Evolutionary conservation across 30 jellyfish, hydroid and myxozoan species (phyloP), one percentile per base, ranked within the genome.

Genomic region (Chironex yamaguchii): DNA sequence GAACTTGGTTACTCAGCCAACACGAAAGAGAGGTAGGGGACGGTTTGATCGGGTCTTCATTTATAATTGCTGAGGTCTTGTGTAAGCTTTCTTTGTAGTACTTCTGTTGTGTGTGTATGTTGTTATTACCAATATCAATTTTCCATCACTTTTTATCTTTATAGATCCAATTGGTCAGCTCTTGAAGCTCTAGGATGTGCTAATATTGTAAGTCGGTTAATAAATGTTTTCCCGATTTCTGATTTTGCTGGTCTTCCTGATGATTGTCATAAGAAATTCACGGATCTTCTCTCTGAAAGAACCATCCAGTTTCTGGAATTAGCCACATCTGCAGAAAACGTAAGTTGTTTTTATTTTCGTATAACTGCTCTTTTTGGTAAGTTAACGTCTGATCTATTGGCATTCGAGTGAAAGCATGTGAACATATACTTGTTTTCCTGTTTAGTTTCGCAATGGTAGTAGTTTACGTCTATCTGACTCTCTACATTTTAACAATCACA

Each of bases 151-250:
- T 64, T 49, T 9, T 36, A 28, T 50, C 23, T 20, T 34, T 67
- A 26, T 78, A 91, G 98, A 35, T 78, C 70, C 26, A 62, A 79
- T 11, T 93, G 98, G 98, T 71, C 89, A 29, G 35, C 95, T 29
- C 91, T 88, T 14, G 93, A 88, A 27, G 98, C 97, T 24, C 78
- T 89, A 63, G 97, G 98, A 20, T 76, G 69, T 62, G 92, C 98
- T 26, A 69, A 85, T 35, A 62, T 93, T 9, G 87, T 93, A 24
- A 81, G 88, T 66, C 84, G 97, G 23, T 54, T 93, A 20, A 94
- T 88, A 31, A 90, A 82, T 71, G 97, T 93, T 4, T 88, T 87
- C 62, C 97, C 98, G 6, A 79, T 88, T n/a, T 72, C 95, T n/a
- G 75, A 67, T 50, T 51, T 93, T 66, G 89, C 87, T 2, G 70